Evolutionary conservation across 2,113 vertebrate species (phyloP).

Genomic region (Ammodramus savannarum): DNA sequence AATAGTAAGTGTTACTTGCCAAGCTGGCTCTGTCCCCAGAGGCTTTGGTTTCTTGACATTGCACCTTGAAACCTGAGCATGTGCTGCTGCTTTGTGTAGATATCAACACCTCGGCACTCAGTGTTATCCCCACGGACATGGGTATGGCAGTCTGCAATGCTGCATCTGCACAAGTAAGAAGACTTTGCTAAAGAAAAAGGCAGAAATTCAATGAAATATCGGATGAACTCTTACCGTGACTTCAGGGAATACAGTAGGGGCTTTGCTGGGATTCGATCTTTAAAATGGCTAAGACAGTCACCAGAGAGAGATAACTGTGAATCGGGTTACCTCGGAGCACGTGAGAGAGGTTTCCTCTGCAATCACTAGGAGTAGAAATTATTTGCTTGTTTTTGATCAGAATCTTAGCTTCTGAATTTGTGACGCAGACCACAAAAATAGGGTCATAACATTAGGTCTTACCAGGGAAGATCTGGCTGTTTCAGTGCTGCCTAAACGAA

Average conservation of each 20-base stretch:
- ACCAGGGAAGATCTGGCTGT: background rate
- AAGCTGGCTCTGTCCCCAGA: background rate
- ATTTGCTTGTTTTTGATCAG: background rate
- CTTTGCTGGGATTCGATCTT: background rate
- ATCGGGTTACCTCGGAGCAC: background rate
- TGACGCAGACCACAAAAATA: background rate
- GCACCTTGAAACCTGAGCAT: background rate
- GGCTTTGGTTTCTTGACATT: background rate
- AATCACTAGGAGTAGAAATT: background rate
- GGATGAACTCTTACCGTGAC: background rate
- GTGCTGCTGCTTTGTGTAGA: background rate
- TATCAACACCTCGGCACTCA: background rate
- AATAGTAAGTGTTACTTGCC: conserved; percentile 73
- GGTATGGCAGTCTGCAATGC: too few relatives aligned
- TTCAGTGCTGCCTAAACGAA: background rate
- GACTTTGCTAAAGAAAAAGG: background rate
- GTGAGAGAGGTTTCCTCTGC: background rate
- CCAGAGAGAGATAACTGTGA: background rate
- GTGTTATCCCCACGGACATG: accelerated
- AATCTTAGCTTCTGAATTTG: background rate
- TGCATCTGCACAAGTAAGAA: background rate
- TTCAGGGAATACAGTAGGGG: background rate
- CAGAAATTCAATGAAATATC: background rate
- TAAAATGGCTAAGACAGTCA: background rate
- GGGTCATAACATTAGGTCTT: background rate